A percentile compares a stretch with the other conserved stretches of the same genome.
These are phyloP conservation scores for Speoplatyrhinus poulsoni DNA, from an alignment of 2,113 vertebrate genomes.

Conservation along the genomic window DNA sequence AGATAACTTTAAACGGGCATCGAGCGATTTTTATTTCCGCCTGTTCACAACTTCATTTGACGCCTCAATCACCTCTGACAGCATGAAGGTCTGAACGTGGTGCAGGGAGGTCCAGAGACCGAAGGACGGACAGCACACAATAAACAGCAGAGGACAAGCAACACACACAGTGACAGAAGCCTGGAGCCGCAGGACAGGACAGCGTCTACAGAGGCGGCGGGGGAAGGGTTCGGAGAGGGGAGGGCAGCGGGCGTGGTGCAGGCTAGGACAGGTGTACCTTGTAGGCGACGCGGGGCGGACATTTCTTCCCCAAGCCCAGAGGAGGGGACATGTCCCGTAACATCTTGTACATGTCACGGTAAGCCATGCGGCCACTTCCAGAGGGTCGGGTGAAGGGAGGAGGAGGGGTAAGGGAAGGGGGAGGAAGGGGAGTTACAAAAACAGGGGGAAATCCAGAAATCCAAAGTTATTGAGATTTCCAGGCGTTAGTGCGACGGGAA, in stretches of 20 bases:
- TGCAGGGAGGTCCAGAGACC: slow-evolving; percentile 23
- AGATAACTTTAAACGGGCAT: too few relatives aligned
- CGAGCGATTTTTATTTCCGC: too few relatives aligned
- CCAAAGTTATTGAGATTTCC: slow-evolving; percentile 82
- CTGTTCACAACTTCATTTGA: too few relatives aligned
- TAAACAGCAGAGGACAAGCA: slow-evolving; percentile 23
- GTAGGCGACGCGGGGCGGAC: slow-evolving; percentile 94
- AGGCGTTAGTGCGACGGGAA: slow-evolving; percentile 52
- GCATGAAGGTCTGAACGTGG: too few relatives aligned
- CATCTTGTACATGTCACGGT: slow-evolving; percentile 99
- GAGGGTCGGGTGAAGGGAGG: slow-evolving; percentile 38
- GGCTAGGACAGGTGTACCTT: slow-evolving; percentile 85
- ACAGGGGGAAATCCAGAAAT: slow-evolving; percentile 77
- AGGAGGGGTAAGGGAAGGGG: slow-evolving; percentile 24
- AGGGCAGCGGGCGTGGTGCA: not conserved
- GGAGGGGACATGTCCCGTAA: slow-evolving; percentile 99
- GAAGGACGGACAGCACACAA: slow-evolving; percentile 41
- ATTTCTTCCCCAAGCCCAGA: slow-evolving; percentile 99
- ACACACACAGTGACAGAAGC: slow-evolving; percentile 49
- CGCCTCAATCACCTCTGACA: too few relatives aligned
- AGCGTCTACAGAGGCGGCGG: slow-evolving; percentile 26
- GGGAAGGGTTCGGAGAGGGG: not conserved
- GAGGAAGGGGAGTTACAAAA: slow-evolving; percentile 2
- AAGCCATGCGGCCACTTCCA: slow-evolving; percentile 93
- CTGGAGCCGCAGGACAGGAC: slow-evolving; percentile 47